phyloP scores from a whole-genome alignment of 2,888 invertebrate genomes.

The Morpho achilles region DNA sequence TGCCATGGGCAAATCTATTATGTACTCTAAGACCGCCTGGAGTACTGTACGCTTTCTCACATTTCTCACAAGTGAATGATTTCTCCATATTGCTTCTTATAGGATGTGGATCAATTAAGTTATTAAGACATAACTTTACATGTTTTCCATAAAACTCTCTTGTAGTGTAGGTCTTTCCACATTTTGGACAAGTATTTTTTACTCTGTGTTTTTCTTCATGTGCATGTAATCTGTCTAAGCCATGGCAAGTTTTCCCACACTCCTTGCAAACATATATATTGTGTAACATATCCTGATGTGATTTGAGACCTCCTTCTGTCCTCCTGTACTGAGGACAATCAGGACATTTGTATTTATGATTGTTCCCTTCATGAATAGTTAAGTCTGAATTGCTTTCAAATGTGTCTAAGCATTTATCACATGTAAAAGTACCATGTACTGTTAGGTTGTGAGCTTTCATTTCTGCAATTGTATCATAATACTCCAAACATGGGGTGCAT shows the following conservation, averaged over 20 bases:
- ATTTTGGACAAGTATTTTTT: constrained; percentile 59
- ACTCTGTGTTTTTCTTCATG: constrained; percentile 59
- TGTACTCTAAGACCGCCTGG: constrained; percentile 62
- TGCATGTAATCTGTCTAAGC: constrained; percentile 44
- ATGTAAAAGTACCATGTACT: constrained; percentile 43
- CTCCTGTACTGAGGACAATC: constrained; percentile 43
- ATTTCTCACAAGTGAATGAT: constrained; percentile 50
- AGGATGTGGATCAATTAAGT: constrained; percentile 56
- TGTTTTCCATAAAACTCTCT: constrained; percentile 58
- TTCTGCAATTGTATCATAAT: constrained; percentile 37
- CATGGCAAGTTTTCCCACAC: constrained; percentile 57
- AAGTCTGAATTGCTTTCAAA: constrained; percentile 37
- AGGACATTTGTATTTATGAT: constrained; percentile 43
- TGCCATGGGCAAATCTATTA: constrained; percentile 58
- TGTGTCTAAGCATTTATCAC: constrained; percentile 46
- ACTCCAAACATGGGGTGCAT: constrained; percentile 43
- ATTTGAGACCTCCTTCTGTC: constrained; percentile 43
- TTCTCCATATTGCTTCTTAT: constrained; percentile 49
- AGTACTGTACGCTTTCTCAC: constrained; percentile 63
- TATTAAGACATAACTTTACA: constrained; percentile 54
- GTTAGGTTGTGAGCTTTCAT: constrained; percentile 44
- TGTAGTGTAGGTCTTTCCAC: constrained; percentile 58
- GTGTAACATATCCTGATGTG: constrained; percentile 47
- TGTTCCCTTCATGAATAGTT: constrained; percentile 36
- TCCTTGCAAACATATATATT: constrained; percentile 49